Conservation (phyloP, 2,113 vertebrate species). For the Onychostruthus taczanowskii region DNA sequence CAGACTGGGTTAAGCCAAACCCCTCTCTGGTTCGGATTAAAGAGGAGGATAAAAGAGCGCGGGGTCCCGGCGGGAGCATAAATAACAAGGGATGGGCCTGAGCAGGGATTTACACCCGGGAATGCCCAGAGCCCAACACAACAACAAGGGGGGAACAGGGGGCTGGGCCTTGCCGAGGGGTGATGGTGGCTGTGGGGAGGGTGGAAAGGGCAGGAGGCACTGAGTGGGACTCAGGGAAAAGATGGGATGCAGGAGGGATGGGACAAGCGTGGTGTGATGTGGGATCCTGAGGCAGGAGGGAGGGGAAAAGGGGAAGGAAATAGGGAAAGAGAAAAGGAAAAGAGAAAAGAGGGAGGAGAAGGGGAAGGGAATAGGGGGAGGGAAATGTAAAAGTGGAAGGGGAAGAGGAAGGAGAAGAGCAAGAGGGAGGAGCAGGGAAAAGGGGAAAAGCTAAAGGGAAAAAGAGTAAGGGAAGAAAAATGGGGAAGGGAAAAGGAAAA, state of each 20-base stretch:
- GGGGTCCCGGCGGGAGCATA: constrained; percentile 31
- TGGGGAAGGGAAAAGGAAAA: fast-evolving
- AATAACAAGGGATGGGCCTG: constrained; percentile 37
- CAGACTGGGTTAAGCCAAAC: constrained; percentile 13
- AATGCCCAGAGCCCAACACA: not conserved
- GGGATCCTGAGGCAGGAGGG: not conserved
- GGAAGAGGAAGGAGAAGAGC: not conserved
- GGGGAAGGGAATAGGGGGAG: too few species aligned
- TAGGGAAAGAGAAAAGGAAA: not conserved
- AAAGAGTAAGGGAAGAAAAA: not conserved
- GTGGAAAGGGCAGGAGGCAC: not conserved
- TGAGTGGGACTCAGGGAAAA: not conserved
- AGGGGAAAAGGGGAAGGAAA: not conserved
- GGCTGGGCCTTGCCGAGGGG: not conserved
- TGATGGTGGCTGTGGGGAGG: not conserved
- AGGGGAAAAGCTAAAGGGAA: too few species aligned
- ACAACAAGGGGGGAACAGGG: not conserved
- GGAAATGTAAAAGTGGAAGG: not conserved
- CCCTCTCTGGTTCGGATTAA: constrained; percentile 62
- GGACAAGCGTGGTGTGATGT: fast-evolving
- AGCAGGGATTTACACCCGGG: not conserved
- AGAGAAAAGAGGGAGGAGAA: not conserved
- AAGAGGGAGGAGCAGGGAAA: not conserved
- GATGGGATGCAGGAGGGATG: not conserved
- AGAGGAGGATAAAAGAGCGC: constrained; percentile 49